Conservation (phyloP, 2,888 invertebrate genomes). For the Oligia latruncula region DNA sequence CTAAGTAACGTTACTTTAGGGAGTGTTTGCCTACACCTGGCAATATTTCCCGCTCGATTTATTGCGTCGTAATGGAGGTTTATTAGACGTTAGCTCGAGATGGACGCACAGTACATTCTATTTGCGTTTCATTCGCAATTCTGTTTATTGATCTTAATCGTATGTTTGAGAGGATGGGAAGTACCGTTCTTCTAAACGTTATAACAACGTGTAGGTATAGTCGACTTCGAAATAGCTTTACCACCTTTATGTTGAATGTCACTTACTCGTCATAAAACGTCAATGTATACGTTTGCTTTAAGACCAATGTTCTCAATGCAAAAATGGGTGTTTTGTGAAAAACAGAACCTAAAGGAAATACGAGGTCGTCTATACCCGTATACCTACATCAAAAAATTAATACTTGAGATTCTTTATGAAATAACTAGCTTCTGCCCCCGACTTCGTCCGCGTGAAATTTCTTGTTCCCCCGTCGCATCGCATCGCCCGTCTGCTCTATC, state of each 20-base stretch:
- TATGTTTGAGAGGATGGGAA: conserved; percentile 16
- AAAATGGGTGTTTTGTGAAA: background rate
- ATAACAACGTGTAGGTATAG: background rate
- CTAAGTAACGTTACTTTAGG: conserved; percentile 46
- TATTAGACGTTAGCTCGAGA: conserved; percentile 44
- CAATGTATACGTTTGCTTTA: background rate
- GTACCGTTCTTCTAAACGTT: background rate
- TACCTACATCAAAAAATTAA: too few relatives aligned
- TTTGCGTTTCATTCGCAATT: conserved; percentile 35
- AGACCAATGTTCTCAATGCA: background rate
- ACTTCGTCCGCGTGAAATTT: too few relatives aligned
- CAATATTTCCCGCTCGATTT: conserved; percentile 49
- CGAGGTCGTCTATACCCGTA: background rate
- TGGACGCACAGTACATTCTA: conserved; percentile 44
- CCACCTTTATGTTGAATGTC: background rate
- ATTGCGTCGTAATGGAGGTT: conserved; percentile 50
- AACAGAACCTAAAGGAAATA: background rate
- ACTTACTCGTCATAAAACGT: background rate
- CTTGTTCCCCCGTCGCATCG: too few relatives aligned
- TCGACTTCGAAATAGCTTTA: background rate
- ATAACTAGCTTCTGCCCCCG: background rate
- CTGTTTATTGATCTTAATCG: conserved; percentile 34
- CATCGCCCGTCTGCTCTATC: too few relatives aligned
- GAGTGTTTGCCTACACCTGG: conserved; percentile 40
- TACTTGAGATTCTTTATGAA: background rate